A percentile compares a stretch with the other conserved stretches of the same genome.
phyloP scores from a whole-genome alignment of 2,113 vertebrate species.

The Rhinogobius similis region DNA sequence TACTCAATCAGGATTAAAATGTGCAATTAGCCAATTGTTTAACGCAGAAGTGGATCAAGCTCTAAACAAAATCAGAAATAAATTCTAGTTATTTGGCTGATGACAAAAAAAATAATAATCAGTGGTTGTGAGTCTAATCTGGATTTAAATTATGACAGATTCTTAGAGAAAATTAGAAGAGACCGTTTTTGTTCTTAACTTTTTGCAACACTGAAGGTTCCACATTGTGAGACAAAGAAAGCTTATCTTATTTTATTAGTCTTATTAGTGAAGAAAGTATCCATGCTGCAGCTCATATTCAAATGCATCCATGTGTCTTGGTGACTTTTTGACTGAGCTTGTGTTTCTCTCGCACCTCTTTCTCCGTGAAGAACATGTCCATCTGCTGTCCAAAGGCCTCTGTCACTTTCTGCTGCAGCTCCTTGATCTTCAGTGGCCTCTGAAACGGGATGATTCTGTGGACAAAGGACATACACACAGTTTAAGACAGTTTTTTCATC shows the following conservation, averaged over 20 bases:
- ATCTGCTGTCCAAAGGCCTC: constrained; percentile 91
- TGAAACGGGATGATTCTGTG: constrained; percentile 88
- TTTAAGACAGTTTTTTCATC: constrained; percentile 21
- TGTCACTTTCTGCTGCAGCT: constrained; percentile 87
- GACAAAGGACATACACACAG: constrained; percentile 2
- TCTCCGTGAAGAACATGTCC: constrained; percentile 87
- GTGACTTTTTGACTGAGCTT: neutral
- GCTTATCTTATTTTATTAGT: neutral
- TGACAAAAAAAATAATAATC: no score
- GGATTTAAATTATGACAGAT: no score
- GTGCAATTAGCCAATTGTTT: no score
- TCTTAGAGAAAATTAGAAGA: no score
- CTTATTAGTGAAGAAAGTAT: neutral
- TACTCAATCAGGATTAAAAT: no score
- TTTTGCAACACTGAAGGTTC: no score
- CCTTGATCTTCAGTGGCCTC: constrained; percentile 86
- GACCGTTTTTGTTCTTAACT: no score
- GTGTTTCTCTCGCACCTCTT: constrained; percentile 77
- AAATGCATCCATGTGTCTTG: neutral
- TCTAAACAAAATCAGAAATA: neutral
- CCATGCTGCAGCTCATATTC: neutral
- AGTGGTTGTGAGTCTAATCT: no score
- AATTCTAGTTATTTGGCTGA: no score
- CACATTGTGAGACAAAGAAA: no score
- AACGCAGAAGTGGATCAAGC: no score